Percentiles rank a stretch among this genome's conserved stretches.
phyloP scores from a whole-genome alignment of 2,113 vertebrate genomes.

The Naja naja region DNA sequence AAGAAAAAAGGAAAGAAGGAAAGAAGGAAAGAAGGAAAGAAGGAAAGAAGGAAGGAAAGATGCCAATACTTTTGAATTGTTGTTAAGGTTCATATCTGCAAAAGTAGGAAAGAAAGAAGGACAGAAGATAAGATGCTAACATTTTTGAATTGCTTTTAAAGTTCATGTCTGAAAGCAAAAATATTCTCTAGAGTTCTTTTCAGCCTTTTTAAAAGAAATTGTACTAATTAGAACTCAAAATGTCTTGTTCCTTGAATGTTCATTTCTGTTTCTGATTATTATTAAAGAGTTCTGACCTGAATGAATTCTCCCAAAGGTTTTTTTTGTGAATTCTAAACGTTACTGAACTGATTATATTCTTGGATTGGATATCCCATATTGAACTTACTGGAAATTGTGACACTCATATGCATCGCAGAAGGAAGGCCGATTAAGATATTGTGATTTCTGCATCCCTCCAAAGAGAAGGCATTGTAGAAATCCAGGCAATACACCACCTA shows the following conservation, averaged over 20 bases:
- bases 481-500: constrained; percentile 15
- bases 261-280: background rate
- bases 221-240: background rate
- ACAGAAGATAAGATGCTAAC: background rate
- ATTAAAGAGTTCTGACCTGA: background rate
- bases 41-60: background rate
- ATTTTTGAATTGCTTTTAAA: background rate
- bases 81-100: background rate
- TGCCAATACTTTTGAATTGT: background rate
- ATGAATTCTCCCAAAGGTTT: background rate
- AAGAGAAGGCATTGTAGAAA: constrained; percentile 21
- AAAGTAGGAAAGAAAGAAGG: background rate
- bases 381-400: background rate
- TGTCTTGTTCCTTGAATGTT: background rate
- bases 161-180: background rate
- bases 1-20: background rate
- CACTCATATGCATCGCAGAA: background rate
- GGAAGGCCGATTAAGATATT: background rate
- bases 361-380: background rate
- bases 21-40: background rate
- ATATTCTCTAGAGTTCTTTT: background rate
- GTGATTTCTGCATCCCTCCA: constrained; percentile 6
- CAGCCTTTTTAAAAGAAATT: background rate
- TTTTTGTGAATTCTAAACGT: background rate
- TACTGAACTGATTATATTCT: background rate